phyloP scores from a whole-genome alignment of 2,113 vertebrate genomes.

The Coregonus clupeaformis region DNA sequence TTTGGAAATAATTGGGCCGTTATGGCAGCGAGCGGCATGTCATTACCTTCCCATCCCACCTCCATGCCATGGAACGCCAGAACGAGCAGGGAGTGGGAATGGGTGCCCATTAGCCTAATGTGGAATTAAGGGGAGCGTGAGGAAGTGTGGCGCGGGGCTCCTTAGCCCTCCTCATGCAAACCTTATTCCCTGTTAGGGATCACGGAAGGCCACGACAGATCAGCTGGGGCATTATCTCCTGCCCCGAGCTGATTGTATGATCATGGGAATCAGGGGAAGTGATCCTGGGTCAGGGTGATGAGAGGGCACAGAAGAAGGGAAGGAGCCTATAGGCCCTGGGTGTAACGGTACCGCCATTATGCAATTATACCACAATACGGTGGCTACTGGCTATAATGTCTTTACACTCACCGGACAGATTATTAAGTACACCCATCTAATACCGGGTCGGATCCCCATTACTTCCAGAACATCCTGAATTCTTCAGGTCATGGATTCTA shows the following conservation, averaged over 20 bases:
- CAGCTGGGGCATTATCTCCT: background rate
- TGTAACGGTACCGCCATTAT: no score
- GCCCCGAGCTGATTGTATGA: background rate
- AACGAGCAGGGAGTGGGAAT: constrained; percentile 6
- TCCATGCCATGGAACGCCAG: background rate
- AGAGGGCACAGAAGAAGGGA: no score
- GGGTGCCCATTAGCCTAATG: constrained; percentile 48
- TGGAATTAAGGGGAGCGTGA: constrained; percentile 38
- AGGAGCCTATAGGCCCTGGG: no score
- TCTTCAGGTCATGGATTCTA: no score
- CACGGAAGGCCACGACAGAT: background rate
- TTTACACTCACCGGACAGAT: no score
- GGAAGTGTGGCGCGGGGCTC: constrained; percentile 8
- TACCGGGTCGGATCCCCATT: no score
- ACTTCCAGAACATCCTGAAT: no score
- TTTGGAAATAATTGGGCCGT: constrained; percentile 49
- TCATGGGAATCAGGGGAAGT: background rate
- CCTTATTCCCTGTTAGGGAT: constrained; percentile 16
- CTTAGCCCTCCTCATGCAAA: constrained; percentile 13
- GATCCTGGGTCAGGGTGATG: background rate
- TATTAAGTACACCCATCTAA: no score
- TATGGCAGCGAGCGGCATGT: constrained; percentile 43
- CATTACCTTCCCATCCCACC: constrained; percentile 36
- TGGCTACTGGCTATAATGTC: no score
- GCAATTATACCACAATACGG: no score